Conservation (phyloP, 2,888 invertebrate genomes). For the Tribolium freemani region DNA sequence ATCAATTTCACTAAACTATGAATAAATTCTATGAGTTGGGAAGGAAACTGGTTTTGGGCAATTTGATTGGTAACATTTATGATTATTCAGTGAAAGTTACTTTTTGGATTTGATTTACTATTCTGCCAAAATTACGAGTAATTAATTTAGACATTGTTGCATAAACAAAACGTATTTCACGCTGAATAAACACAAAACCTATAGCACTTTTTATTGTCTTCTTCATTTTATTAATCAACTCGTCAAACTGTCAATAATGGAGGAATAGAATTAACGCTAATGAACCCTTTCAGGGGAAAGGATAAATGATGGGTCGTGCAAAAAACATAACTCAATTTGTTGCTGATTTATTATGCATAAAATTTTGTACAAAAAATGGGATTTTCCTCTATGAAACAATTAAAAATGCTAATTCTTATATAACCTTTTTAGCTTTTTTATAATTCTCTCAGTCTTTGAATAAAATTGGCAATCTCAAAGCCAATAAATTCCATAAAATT, state of each 20-base stretch:
- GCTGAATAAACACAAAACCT: background rate
- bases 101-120: background rate
- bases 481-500: no score
- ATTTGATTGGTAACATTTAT: background rate
- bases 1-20: constrained; percentile 8
- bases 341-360: background rate
- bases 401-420: no score
- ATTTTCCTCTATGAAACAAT: no score
- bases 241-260: background rate
- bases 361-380: no score
- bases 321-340: background rate
- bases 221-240: background rate
- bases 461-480: no score
- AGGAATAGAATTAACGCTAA: background rate
- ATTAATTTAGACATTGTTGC: background rate
- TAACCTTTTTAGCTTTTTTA: no score
- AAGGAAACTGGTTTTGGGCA: background rate
- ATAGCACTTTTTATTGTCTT: background rate
- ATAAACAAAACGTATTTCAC: background rate
- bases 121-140: background rate
- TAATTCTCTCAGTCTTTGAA: no score
- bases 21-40: background rate
- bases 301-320: background rate
- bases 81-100: background rate
- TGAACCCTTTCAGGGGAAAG: background rate